Base-by-base conservation (phyloP, 2,888 invertebrate species). In the Poecilus cupreus region DNA sequence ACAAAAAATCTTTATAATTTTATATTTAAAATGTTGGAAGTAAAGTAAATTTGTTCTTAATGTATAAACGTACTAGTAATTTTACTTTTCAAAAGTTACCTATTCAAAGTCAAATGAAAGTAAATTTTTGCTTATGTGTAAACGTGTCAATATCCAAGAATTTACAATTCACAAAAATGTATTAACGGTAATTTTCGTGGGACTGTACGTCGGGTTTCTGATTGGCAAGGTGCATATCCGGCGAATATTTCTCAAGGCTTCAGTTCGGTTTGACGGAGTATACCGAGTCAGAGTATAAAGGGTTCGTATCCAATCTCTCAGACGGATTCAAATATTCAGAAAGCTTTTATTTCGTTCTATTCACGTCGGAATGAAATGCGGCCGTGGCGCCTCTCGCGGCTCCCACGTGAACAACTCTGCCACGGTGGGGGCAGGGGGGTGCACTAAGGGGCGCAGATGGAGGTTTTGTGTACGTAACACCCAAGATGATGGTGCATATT, bases 311-410 rank as follows among this genome's bases (percentile, higher is more conserved):
- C 75, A 75, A 75, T 75, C 75, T 75, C 51, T 51, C 49, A 75
- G 51, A 49, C 75, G 72, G 60, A 79, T 82, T 82, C 82, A 82
- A 78, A 82, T 78, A 79, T 82, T 82, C 82, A 82, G 60, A 74
- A 82, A 78, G 82, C 82, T 82, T 82, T 82, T 82, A 82, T 82
- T 82, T 82, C 74, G 78, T 74, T 78, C 78, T 68, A 82, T 82
- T 82, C 82, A 74, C 72, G 54, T 26, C 46, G 72, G 78, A 82
- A 82, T 79, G 78, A 79, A 82, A 82, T 82, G 82, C 64, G 70
- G 37, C 43, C 20, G 49, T 39, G 79, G 82, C 60, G 79, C 49
- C 46, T 79, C 64, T 24, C 51, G 43, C 51, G 68, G 78, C 18
- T 60, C 24, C 46, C 39, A 77, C 60, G 43, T 46, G 49, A 77